Evolutionary conservation across 2,888 invertebrate species (phyloP).

Genomic region (Metellina segmentata): DNA sequence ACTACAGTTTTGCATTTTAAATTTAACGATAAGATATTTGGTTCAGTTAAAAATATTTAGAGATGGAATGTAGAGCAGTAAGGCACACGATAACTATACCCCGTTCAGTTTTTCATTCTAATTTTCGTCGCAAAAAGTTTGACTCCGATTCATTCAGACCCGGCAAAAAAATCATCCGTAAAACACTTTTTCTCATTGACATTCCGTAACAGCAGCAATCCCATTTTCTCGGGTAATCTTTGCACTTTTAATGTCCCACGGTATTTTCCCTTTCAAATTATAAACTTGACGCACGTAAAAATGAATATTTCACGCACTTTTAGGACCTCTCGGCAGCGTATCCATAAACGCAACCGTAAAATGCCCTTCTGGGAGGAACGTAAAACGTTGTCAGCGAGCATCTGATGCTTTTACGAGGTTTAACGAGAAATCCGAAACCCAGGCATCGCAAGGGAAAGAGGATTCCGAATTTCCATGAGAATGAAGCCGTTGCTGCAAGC

Average conservation of each 20-base stretch:
- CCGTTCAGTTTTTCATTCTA: too few species aligned
- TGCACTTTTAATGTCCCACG: background rate
- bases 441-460: background rate
- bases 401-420: background rate
- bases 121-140: too few species aligned
- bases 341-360: slow-evolving; percentile 1
- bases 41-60: too few species aligned
- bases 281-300: background rate
- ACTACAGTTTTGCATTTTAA: too few species aligned
- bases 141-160: background rate
- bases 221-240: background rate
- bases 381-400: background rate
- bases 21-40: too few species aligned
- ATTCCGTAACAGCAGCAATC: background rate
- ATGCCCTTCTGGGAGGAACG: background rate
- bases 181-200: background rate
- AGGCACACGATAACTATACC: too few species aligned
- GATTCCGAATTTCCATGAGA: background rate
- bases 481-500: background rate
- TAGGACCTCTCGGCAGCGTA: background rate
- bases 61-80: too few species aligned
- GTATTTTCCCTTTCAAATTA: background rate
- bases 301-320: background rate
- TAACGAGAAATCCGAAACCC: background rate
- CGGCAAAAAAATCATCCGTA: background rate